Evolutionary conservation across 2,888 invertebrate genomes (phyloP).

Genomic region (Masnerella sp.): DNA sequence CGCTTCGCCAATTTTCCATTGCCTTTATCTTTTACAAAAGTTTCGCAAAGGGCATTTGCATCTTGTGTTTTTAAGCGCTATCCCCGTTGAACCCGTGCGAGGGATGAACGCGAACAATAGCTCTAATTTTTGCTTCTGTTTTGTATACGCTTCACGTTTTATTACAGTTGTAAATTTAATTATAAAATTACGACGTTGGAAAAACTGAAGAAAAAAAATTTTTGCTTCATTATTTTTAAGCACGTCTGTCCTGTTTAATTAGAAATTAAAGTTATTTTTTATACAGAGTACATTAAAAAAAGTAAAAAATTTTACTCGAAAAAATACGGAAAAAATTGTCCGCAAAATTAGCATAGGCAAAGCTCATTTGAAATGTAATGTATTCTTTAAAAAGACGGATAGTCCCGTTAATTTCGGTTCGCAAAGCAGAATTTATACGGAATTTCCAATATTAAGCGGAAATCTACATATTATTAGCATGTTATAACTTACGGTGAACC

Average conservation of each 20-base stretch:
- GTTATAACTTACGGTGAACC: slow-evolving; percentile 38
- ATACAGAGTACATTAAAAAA: neutral
- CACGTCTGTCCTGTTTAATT: no score
- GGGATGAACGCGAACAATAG: neutral
- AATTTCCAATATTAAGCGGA: slow-evolving; percentile 52
- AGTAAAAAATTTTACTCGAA: neutral
- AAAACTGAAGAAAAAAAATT: no score
- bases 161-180: neutral
- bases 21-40: slow-evolving; percentile 30
- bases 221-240: no score
- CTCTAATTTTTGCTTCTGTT: neutral
- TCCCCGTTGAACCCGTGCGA: slow-evolving; percentile 16
- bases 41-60: slow-evolving; percentile 33
- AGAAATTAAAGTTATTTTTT: no score
- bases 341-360: slow-evolving; percentile 36
- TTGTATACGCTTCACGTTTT: neutral
- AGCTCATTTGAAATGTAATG: slow-evolving; percentile 15
- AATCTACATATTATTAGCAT: slow-evolving; percentile 58
- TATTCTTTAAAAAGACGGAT: slow-evolving; percentile 30
- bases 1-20: slow-evolving; percentile 34
- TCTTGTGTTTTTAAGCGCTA: slow-evolving; percentile 19
- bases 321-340: no score
- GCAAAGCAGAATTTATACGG: slow-evolving; percentile 34
- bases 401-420: slow-evolving; percentile 24
- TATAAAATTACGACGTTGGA: no score